Evolutionary conservation across 53 echinoderm and acorn worm species (phyloP), one percentile per base, ranked within the genome.

Genomic region (Echinometra lucunter): DNA sequence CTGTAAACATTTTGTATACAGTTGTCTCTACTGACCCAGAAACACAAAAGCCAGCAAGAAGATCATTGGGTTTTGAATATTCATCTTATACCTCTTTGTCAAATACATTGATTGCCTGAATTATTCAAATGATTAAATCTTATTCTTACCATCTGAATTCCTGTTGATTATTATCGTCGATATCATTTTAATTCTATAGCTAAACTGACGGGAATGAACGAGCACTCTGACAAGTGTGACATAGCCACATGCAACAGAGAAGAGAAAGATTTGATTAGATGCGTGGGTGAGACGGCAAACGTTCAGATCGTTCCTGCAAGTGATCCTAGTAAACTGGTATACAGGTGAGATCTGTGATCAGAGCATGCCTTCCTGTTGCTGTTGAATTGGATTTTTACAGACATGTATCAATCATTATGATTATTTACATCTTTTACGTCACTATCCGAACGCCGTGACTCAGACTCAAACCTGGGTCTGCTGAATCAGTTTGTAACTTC

Each of bases 151-250:
- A n/a, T n/a, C n/a, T n/a, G n/a, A n/a, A n/a, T n/a, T n/a, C 27
- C n/a, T 57, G 37, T 44, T 35, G 9, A 53, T n/a, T n/a, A 13
- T 0, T 38, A 10, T 94, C 74, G 47, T 27, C 32, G 32, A 7
- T 60, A 21, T 80, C 55, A 27, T 88, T 18, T 38, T 89, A 27
- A 66, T 40, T 40, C 93, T 49, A 44, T 88, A 99, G 99, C 96
- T 88, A 98, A 98, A 91, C 95, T 98, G n/a, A 95, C 94, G 56
- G 98, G 98, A 5, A 98, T 98, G 98, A 97, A 98, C 82, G 98
- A 98, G 88, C 96, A 96, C 88, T 95, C 97, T 12, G 98, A 97
- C 74, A 97, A 97, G 82, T 91, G 96, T 58, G 95, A 96, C 92
- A 94, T 98, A 37, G 96, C 96, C 2, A 90, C 96, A 12, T 88